Evolutionary conservation across 1,140 invertebrate species (phyloP).

Genomic region (Papilio polytes): DNA sequence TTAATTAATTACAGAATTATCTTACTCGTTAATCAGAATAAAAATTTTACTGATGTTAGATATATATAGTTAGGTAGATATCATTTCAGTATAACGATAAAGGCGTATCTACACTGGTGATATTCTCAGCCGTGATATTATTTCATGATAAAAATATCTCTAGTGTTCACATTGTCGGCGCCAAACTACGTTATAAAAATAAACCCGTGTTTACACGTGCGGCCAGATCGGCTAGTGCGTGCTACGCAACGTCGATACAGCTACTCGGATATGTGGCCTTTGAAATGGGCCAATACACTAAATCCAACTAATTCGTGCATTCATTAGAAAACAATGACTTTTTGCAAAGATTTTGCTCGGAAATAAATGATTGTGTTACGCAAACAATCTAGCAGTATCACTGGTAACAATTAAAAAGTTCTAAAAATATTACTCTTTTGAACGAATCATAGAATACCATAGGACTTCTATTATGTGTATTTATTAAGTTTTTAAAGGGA

Average conservation of each 20-base stretch:
- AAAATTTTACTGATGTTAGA: background rate
- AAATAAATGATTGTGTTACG: background rate
- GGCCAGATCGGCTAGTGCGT: slow-evolving; percentile 17
- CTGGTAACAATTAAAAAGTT: background rate
- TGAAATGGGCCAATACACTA: background rate
- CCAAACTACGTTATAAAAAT: slow-evolving; percentile 24
- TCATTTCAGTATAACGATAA: background rate
- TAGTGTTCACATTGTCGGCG: slow-evolving; percentile 29
- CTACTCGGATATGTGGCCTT: background rate
- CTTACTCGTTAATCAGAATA: background rate
- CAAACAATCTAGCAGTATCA: background rate
- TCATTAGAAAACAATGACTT: background rate
- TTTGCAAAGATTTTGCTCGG: background rate
- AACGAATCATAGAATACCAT: no score
- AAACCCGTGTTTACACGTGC: slow-evolving; percentile 30
- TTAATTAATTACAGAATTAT: background rate
- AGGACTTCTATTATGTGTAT: no score
- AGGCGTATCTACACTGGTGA: slow-evolving; percentile 5
- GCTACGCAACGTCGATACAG: background rate
- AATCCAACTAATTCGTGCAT: background rate
- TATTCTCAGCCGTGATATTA: background rate
- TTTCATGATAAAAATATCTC: slow-evolving; percentile 14
- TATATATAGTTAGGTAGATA: no score
- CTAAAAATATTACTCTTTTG: no score
- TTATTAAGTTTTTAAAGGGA: no score